Base-by-base conservation (phyloP, 2,888 invertebrate genomes). In the Plusia festucae region DNA sequence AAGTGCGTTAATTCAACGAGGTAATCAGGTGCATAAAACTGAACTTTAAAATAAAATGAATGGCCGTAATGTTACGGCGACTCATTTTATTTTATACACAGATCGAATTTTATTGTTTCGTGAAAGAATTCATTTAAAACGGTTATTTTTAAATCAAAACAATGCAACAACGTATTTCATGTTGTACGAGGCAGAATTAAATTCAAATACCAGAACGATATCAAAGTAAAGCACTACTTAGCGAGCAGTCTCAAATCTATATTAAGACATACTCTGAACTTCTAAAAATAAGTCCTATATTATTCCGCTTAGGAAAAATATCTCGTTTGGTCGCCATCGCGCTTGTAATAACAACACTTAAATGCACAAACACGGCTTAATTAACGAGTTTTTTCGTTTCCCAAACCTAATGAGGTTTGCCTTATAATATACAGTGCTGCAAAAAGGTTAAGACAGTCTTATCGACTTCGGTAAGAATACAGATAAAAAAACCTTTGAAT, bases 351-450 rank as follows among this genome's bases (percentile, higher is more conserved):
- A 70, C 68, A 69, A 60, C 51, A 34, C 64, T 62, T 66, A 65
- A 82, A 83, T 76, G 73, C 76, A 67, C 67, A 71, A 70, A 74
- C 73, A 79, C 67, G 61, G 73, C 66, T 78, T 70, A 84, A 86
- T 85, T 84, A 86, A 82, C 79, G 67, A 68, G 67, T 65, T 63
- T 60, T 68, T 62, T 74, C 64, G 61, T 56, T 65, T 74, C 74
- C 72, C 72, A 71, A 81, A 81, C n/a, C n/a, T 80, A 81, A 83
- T 76, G 55, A 73, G 61, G 81, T 81, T 85, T 70, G 60, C 81
- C 67, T 69, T 74, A 76, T 66, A 64, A 57, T 34, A 6, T 24
- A 24, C 27, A 13, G 15, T 40, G 40, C 15, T 40, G n/a, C 13
- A 15, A 15, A 40, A 13, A 0, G 40, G 15, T 1, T 11, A 40